Evolutionary conservation across 2,888 invertebrate genomes (phyloP).

Genomic region (Sylvicola cinctus): DNA sequence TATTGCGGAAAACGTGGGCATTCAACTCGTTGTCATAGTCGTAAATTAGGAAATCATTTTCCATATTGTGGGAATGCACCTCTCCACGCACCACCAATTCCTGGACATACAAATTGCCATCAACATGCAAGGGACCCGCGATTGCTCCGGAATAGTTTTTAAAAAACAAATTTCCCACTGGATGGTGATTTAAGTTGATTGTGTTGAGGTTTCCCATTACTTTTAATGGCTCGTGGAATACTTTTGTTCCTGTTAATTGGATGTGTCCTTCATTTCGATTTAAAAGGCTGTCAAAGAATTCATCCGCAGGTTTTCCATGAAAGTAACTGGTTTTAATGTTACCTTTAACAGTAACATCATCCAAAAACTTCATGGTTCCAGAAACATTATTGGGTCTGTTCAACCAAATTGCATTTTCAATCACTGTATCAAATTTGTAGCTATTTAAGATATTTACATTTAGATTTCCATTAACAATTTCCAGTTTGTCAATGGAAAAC

Average conservation of each 20-base stretch:
- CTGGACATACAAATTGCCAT: conserved; percentile 14
- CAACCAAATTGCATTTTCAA: conserved; percentile 22
- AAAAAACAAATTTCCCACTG: conserved; percentile 21
- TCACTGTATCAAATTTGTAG: conserved; percentile 14
- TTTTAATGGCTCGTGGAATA: conserved; percentile 17
- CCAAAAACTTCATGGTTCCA: conserved; percentile 15
- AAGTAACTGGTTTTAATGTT: conserved; percentile 16
- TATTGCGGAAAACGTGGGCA: conserved; percentile 15
- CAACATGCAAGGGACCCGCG: conserved; percentile 13
- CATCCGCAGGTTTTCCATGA: conserved; percentile 20
- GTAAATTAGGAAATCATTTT: conserved; percentile 9
- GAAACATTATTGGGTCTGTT: conserved; percentile 21
- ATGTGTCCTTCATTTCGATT: conserved; percentile 16
- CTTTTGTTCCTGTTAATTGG: conserved; percentile 14
- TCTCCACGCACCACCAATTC: conserved; percentile 10
- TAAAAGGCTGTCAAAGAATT: conserved; percentile 22
- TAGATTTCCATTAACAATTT: conserved; percentile 3
- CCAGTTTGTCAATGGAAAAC: conserved; percentile 12
- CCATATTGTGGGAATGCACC: conserved; percentile 11
- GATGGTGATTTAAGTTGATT: conserved; percentile 21
- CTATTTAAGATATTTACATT: conserved; percentile 13
- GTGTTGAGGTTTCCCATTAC: conserved; percentile 17
- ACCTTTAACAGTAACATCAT: conserved; percentile 12
- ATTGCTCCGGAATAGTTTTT: conserved; percentile 13
- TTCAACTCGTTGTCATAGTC: conserved; percentile 12